These are phyloP conservation scores for Sorex fumeus DNA, from an alignment of 2,113 vertebrate genomes.

Conservation along the genomic window DNA sequence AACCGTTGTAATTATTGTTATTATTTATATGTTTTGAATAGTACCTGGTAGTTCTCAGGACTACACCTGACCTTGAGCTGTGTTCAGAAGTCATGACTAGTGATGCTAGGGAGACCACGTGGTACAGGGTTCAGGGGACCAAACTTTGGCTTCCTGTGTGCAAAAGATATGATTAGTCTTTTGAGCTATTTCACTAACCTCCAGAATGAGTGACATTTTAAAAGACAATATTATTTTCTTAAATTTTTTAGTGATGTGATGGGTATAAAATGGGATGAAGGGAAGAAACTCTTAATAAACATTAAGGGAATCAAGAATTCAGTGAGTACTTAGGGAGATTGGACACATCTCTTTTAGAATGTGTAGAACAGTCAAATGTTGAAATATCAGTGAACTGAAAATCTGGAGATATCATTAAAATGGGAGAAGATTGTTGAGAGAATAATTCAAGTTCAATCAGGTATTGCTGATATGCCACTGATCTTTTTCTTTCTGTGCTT, in stretches of 20 bases:
- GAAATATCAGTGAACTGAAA: not conserved
- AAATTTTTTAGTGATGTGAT: not conserved
- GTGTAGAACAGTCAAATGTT: not conserved
- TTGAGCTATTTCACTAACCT: no score
- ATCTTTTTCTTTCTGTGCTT: conserved; percentile 15
- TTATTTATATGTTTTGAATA: no score
- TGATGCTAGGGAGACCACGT: no score
- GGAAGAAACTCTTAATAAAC: not conserved
- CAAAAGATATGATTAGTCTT: no score
- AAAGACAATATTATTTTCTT: not conserved
- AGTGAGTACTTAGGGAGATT: not conserved
- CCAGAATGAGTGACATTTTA: no score
- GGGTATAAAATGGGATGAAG: not conserved
- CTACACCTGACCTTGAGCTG: no score
- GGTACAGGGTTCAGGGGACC: not conserved
- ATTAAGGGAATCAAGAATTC: not conserved
- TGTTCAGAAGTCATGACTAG: no score
- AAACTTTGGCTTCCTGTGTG: no score
- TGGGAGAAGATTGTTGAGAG: conserved; percentile 19
- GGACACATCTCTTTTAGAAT: not conserved
- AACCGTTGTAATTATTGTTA: conserved; percentile 22
- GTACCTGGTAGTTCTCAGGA: no score
- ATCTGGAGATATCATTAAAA: conserved; percentile 38
- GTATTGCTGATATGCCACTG: not conserved
- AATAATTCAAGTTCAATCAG: not conserved